Conservation (phyloP, 1,140 invertebrate genomes). For the Teleopsis dalmanni region DNA sequence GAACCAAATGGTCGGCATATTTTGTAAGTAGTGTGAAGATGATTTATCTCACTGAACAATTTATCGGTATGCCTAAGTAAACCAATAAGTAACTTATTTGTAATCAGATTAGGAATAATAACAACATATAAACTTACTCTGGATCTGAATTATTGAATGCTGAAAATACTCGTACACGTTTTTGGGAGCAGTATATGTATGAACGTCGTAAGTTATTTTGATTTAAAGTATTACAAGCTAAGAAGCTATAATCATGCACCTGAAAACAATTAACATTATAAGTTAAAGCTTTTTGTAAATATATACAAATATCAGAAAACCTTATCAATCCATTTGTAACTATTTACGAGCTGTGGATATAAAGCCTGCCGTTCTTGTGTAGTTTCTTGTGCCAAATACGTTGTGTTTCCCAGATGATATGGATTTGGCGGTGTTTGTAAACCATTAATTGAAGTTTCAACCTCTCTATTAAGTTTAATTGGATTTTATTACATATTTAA, state of each 20-base stretch:
- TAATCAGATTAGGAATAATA: too few relatives aligned
- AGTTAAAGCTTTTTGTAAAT: neutral
- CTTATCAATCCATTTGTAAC: slow-evolving; percentile 89
- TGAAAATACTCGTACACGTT: slow-evolving; percentile 63
- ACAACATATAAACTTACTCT: slow-evolving; percentile 51
- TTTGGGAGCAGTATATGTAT: slow-evolving; percentile 66
- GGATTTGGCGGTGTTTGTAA: slow-evolving; percentile 65
- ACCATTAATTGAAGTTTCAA: slow-evolving; percentile 64
- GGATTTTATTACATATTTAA: neutral
- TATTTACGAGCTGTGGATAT: slow-evolving; percentile 77
- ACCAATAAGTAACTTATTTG: neutral
- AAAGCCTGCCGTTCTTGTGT: slow-evolving; percentile 77
- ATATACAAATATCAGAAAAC: slow-evolving; percentile 33
- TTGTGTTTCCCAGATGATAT: slow-evolving; percentile 74
- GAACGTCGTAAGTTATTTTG: slow-evolving; percentile 83
- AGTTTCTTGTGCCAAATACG: slow-evolving; percentile 76
- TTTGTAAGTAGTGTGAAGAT: slow-evolving; percentile 66
- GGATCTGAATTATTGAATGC: slow-evolving; percentile 78
- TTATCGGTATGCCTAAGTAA: slow-evolving; percentile 60
- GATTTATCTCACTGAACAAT: slow-evolving; percentile 63
- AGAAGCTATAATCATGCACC: slow-evolving; percentile 74
- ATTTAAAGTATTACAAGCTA: slow-evolving; percentile 65
- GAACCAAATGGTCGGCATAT: slow-evolving; percentile 68
- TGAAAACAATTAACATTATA: slow-evolving; percentile 18
- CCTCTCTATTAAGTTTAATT: slow-evolving; percentile 55